Conservation (phyloP, 2,797 vertebrate genomes). For the Microctenopoma stevenorrisi region DNA sequence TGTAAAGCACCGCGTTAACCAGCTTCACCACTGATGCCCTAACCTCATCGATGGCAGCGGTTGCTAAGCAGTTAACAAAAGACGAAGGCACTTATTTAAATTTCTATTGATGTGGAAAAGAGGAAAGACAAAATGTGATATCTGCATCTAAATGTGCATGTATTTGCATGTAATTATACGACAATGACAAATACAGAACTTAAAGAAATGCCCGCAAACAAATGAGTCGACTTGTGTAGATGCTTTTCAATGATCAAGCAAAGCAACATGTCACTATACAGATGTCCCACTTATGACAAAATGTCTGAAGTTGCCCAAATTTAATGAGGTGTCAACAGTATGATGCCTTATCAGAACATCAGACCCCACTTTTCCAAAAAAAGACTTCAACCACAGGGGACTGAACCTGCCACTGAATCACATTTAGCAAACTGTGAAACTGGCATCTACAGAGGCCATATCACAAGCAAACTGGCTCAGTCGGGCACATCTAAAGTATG, state of each 20-base stretch:
- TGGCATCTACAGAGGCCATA: conserved; percentile 41
- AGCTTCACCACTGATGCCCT: conserved; percentile 16
- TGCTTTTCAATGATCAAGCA: background rate
- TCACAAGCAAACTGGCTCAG: conserved; percentile 35
- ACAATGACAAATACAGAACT: background rate
- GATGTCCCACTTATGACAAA: background rate
- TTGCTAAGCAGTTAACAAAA: background rate
- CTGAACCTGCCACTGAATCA: conserved; percentile 18
- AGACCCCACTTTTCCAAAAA: too few relatives aligned
- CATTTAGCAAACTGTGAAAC: conserved; percentile 46
- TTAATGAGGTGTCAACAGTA: background rate
- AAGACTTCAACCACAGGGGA: background rate
- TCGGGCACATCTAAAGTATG: conserved; percentile 32
- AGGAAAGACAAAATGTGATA: background rate
- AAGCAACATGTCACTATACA: background rate
- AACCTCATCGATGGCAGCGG: conserved; percentile 12
- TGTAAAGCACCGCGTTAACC: conserved; percentile 2
- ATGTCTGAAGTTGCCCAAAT: background rate
- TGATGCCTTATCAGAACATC: too few relatives aligned
- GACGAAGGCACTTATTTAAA: background rate
- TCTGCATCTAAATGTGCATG: background rate
- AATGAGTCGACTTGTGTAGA: background rate
- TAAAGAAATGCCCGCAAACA: background rate
- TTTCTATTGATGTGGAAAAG: background rate
- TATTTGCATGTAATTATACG: background rate